Percentiles rank a stretch among this genome's conserved stretches.
These are phyloP conservation scores for Ornithorhynchus anatinus DNA, from an alignment of 2,113 vertebrate species.

Conservation along the genomic window DNA sequence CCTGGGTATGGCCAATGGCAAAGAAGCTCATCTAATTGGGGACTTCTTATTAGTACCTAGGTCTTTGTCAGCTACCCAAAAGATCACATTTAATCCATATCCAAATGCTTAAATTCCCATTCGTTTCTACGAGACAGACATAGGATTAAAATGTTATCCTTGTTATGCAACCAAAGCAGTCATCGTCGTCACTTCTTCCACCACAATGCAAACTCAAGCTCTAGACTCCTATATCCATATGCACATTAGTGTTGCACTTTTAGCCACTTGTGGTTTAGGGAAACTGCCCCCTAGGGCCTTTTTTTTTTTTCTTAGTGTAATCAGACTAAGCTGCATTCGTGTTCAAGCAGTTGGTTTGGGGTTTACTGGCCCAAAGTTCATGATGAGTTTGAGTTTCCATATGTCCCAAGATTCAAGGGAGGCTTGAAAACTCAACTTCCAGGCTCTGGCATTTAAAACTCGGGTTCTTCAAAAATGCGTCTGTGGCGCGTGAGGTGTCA, in stretches of 20 bases:
- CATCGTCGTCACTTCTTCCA: background rate
- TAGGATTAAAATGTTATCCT: background rate
- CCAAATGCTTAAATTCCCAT: too few species aligned
- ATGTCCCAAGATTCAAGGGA: conserved; percentile 26
- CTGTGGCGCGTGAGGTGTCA: conserved; percentile 31
- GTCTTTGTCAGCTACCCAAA: conserved; percentile 31
- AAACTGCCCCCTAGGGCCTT: background rate
- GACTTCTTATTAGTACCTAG: conserved; percentile 36
- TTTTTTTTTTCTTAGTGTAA: conserved; percentile 47
- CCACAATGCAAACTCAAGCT: background rate
- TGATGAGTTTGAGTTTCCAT: conserved; percentile 19
- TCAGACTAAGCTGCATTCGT: conserved; percentile 71
- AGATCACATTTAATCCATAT: conserved; percentile 27
- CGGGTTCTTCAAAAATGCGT: background rate
- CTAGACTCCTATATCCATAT: background rate
- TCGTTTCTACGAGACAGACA: too few species aligned
- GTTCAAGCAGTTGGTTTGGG: conserved; percentile 58
- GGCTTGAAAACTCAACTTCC: background rate
- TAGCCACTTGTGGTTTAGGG: conserved; percentile 43
- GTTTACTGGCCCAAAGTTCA: conserved; percentile 45
- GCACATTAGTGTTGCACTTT: conserved; percentile 29
- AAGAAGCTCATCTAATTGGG: conserved; percentile 33
- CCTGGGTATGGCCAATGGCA: conserved; percentile 38
- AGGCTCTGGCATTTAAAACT: background rate
- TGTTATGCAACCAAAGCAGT: background rate